Percentiles rank a stretch among this genome's conserved stretches.
Conservation (phyloP, 2,888 invertebrate genomes). For the Petrophora chlorosata region DNA sequence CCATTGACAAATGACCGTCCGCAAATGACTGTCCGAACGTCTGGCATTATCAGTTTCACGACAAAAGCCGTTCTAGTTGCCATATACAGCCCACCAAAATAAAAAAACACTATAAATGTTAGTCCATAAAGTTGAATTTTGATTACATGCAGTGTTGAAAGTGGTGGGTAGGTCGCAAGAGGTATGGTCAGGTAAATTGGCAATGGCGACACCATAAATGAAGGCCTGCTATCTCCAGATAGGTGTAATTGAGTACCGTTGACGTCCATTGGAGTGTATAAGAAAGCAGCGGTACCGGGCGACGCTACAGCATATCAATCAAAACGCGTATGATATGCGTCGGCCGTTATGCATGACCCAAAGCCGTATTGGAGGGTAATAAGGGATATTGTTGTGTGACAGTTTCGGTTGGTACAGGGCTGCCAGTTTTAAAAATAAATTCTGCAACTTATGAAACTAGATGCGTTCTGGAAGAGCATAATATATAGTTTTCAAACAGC, state of each 20-base stretch:
- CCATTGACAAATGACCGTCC: conserved; percentile 41
- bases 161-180: conserved; percentile 18
- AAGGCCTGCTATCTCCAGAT: conserved; percentile 72
- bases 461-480: background rate
- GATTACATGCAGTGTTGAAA: conserved; percentile 27
- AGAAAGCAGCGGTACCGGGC: conserved; percentile 76
- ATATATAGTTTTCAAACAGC: no score
- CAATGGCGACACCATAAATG: conserved; percentile 76
- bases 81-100: conserved; percentile 21
- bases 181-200: conserved; percentile 57
- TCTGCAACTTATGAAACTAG: background rate
- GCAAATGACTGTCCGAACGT: conserved; percentile 54
- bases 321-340: conserved; percentile 73
- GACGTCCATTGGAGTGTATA: conserved; percentile 76
- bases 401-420: conserved; percentile 28
- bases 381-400: conserved; percentile 51
- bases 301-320: conserved; percentile 79
- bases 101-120: conserved; percentile 13
- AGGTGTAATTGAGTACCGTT: conserved; percentile 79
- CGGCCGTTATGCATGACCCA: conserved; percentile 50
- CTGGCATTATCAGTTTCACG: conserved; percentile 67
- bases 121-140: conserved; percentile 21
- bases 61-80: conserved; percentile 52
- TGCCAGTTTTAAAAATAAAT: conserved; percentile 10
- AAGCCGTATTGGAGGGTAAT: conserved; percentile 50